These are phyloP conservation scores for Agrotis clavis DNA, from an alignment of 2,888 invertebrate genomes.

Conservation along the genomic window DNA sequence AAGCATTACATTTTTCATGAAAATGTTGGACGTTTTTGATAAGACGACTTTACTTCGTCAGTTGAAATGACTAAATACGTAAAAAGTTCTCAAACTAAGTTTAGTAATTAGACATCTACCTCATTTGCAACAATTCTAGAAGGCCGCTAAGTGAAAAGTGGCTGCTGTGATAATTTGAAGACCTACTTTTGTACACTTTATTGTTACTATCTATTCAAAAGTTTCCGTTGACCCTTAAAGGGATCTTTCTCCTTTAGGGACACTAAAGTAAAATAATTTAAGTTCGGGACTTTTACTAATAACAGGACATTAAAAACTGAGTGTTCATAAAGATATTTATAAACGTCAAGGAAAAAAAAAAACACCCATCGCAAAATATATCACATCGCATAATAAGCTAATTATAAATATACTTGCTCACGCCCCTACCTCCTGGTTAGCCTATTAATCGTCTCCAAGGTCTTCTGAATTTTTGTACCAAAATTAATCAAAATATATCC, in stretches of 20 bases:
- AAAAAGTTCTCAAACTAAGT: slow-evolving; percentile 6
- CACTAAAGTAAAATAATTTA: not conserved
- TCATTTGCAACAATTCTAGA: slow-evolving; percentile 15
- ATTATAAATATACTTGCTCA: no score
- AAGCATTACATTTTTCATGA: no score
- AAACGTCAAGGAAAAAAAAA: no score
- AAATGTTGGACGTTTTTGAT: no score
- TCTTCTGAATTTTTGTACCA: no score
- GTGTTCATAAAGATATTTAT: not conserved
- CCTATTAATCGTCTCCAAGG: no score
- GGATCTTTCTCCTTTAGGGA: not conserved
- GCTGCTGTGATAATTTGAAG: slow-evolving; percentile 14
- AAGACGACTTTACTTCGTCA: not conserved
- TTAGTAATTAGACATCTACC: not conserved
- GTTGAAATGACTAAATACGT: not conserved
- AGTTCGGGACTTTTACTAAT: not conserved
- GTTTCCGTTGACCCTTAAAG: not conserved
- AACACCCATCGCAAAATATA: no score
- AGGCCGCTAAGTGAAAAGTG: slow-evolving; percentile 33
- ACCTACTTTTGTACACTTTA: slow-evolving; percentile 29
- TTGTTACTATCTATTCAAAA: slow-evolving; percentile 19
- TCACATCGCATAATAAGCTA: no score
- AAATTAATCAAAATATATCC: no score
- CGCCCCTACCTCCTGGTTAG: no score
- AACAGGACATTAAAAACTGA: not conserved